These are phyloP conservation scores for Hydra vulgaris DNA, from an alignment of 30 jellyfish, hydroid and myxozoan genomes.

Conservation along the genomic window DNA sequence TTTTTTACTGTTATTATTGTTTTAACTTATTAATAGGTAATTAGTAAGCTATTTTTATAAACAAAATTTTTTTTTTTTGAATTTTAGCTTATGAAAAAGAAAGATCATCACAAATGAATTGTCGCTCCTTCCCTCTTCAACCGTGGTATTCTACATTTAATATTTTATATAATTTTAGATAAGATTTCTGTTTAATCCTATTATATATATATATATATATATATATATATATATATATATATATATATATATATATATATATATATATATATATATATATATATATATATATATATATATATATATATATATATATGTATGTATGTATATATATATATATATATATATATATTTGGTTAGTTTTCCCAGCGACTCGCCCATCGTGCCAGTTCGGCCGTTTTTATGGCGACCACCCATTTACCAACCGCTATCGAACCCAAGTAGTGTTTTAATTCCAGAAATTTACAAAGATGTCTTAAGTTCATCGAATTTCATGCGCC, in stretches of 20 bases:
- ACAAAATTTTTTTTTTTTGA: background rate
- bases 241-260: too few relatives aligned
- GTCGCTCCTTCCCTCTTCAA: background rate
- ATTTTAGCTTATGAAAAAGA: background rate
- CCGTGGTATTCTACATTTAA: background rate
- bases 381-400: constrained; percentile 30
- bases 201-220: too few relatives aligned
- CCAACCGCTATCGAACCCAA: background rate
- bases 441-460: background rate
- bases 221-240: too few relatives aligned
- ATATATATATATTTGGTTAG: background rate
- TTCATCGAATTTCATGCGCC: background rate
- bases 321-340: too few relatives aligned
- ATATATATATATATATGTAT: too few relatives aligned
- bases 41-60: too few relatives aligned
- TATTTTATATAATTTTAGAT: too few relatives aligned
- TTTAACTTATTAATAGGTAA: too few relatives aligned
- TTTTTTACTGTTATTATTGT: too few relatives aligned
- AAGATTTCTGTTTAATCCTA: too few relatives aligned
- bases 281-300: too few relatives aligned
- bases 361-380: constrained; percentile 23
- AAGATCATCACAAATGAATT: background rate
- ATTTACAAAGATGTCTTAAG: background rate
- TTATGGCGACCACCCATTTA: constrained; percentile 26
- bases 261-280: too few relatives aligned